A percentile compares a stretch with the other conserved stretches of the same genome.
phyloP scores from a whole-genome alignment of 2,888 invertebrate species.

The Pollenia labialis region DNA sequence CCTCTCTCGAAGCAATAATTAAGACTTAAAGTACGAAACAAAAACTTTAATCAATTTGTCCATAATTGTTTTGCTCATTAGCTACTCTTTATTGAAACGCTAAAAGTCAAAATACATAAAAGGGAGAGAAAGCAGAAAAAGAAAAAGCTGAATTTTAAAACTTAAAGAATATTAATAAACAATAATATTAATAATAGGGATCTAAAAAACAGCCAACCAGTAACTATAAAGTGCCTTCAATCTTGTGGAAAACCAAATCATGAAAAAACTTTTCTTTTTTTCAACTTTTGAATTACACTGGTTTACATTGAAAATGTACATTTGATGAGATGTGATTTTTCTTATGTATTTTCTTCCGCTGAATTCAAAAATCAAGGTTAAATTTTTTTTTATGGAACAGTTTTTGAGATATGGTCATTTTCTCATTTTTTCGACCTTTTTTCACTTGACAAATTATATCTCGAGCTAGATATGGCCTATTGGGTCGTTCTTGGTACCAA shows the following conservation, averaged over 20 bases:
- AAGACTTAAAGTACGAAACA: too few species aligned
- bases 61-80: conserved; percentile 69
- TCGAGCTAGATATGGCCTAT: too few species aligned
- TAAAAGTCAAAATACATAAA: background rate
- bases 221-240: conserved; percentile 62
- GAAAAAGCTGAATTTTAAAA: conserved; percentile 13
- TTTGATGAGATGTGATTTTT: too few species aligned
- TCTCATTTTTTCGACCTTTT: too few species aligned
- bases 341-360: too few species aligned
- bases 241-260: conserved; percentile 61
- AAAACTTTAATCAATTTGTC: conserved; percentile 64
- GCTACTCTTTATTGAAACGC: conserved; percentile 1
- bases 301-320: too few species aligned
- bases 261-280: conserved; percentile 48
- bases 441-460: too few species aligned
- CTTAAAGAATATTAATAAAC: conserved; percentile 55
- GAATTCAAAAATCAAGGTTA: too few species aligned
- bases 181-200: conserved; percentile 48
- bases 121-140: background rate
- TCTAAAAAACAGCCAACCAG: conserved; percentile 1
- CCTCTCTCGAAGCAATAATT: too few species aligned
- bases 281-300: conserved; percentile 57
- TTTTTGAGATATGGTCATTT: too few species aligned
- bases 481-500: too few species aligned
- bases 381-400: too few species aligned